phyloP scores from a whole-genome alignment of 2,797 vertebrate species.

The Hemitrygon akajei region DNA sequence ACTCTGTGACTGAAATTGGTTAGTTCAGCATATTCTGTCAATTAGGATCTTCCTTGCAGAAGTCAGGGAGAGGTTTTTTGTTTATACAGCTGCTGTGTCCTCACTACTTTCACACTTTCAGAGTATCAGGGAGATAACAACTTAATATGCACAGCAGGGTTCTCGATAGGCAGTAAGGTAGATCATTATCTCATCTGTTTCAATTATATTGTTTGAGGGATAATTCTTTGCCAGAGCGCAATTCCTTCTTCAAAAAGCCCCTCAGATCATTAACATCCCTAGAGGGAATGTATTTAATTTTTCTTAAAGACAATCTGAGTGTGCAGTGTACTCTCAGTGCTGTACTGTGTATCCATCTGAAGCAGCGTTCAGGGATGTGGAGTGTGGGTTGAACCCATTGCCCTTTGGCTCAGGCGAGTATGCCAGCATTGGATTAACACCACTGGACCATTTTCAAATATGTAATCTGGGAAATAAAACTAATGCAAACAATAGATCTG shows the following conservation, averaged over 20 bases:
- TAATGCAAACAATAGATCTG: not conserved
- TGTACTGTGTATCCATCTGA: not conserved
- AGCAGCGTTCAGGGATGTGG: not conserved
- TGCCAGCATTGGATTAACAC: not conserved
- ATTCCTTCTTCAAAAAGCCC: not conserved
- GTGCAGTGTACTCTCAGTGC: not conserved
- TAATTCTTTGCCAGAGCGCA: not conserved
- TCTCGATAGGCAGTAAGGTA: not conserved
- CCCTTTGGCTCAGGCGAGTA: not conserved
- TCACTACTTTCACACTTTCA: not conserved
- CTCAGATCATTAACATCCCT: not conserved
- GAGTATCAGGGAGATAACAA: not conserved
- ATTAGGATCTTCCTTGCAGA: not conserved
- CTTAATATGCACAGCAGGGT: no score
- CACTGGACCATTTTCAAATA: not conserved
- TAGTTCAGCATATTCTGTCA: not conserved
- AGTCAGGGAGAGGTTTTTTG: not conserved
- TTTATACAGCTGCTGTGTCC: not conserved
- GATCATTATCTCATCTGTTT: not conserved
- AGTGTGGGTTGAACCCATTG: not conserved
- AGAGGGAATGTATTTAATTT: not conserved
- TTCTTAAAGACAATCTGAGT: not conserved
- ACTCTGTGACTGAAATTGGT: not conserved
- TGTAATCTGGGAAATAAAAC: not conserved
- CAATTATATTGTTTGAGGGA: not conserved